phyloP scores from a whole-genome alignment of 2,797 vertebrate genomes.

The Naso thynnoides region DNA sequence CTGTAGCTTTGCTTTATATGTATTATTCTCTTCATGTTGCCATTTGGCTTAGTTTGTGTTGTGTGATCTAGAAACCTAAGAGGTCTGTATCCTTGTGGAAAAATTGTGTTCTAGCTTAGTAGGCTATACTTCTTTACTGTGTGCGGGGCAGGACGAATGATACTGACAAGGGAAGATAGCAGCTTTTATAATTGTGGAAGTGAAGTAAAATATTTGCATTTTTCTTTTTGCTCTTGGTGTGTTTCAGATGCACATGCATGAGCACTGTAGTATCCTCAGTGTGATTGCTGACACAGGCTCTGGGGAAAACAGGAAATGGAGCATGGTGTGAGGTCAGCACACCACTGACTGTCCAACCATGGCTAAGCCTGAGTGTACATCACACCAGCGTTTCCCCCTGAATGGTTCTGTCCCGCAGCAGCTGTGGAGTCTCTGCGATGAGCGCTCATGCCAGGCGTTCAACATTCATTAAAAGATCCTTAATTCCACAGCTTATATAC shows the following conservation, averaged over 20 bases:
- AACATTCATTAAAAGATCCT: slow-evolving; percentile 16
- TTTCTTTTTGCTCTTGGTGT: slow-evolving; percentile 5
- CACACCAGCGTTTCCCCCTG: slow-evolving; percentile 45
- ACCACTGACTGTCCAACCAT: slow-evolving; percentile 61
- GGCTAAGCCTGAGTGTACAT: slow-evolving; percentile 47
- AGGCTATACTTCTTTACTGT: background rate
- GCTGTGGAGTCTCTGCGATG: slow-evolving; percentile 25
- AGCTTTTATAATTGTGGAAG: slow-evolving; percentile 18
- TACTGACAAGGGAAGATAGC: background rate
- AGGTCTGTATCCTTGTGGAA: no score
- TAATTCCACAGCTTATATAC: background rate
- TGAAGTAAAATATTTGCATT: slow-evolving; percentile 2
- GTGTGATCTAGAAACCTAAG: no score
- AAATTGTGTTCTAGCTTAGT: no score
- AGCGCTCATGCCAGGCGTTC: background rate
- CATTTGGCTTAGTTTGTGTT: no score
- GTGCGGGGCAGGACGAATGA: background rate
- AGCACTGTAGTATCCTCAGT: slow-evolving; percentile 26
- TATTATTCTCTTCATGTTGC: no score
- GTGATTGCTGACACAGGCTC: slow-evolving; percentile 65
- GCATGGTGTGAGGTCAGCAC: slow-evolving; percentile 76
- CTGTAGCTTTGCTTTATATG: no score
- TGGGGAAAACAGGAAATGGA: slow-evolving; percentile 77
- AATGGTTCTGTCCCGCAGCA: slow-evolving; percentile 26
- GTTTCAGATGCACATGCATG: slow-evolving; percentile 23